Evolutionary conservation across 2,888 invertebrate genomes (phyloP).

Genomic region (Noctua pronuba): DNA sequence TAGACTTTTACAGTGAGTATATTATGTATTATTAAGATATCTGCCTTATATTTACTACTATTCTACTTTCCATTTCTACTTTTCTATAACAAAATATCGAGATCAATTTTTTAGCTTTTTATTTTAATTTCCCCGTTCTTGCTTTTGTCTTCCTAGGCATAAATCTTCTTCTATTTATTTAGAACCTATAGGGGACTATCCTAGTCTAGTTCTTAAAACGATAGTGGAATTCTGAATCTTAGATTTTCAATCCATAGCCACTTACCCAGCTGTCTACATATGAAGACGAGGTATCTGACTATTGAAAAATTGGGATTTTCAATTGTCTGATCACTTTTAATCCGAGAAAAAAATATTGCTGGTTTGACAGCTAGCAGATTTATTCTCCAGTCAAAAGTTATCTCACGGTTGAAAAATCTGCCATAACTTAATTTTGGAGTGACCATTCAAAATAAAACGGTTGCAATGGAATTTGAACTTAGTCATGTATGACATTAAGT

Average conservation of each 20-base stretch:
- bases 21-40: conserved; percentile 44
- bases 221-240: conserved; percentile 13
- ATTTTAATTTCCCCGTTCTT: conserved; percentile 4
- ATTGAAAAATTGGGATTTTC: background rate
- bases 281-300: background rate
- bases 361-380: background rate
- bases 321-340: background rate
- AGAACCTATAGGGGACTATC: conserved; percentile 3
- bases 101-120: conserved; percentile 27
- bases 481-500: background rate
- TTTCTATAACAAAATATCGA: background rate
- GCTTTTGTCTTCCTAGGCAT: conserved; percentile 15
- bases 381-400: background rate
- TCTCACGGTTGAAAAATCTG: background rate
- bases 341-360: background rate
- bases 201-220: conserved; percentile 8
- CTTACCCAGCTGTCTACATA: background rate
- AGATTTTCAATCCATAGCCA: background rate
- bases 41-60: conserved; percentile 8
- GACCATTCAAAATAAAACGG: background rate
- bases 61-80: background rate
- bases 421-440: background rate
- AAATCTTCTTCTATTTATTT: conserved; percentile 9
- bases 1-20: conserved; percentile 82
- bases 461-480: background rate